Conservation (phyloP, 1,140 invertebrate species). For the Euschistus heros region DNA sequence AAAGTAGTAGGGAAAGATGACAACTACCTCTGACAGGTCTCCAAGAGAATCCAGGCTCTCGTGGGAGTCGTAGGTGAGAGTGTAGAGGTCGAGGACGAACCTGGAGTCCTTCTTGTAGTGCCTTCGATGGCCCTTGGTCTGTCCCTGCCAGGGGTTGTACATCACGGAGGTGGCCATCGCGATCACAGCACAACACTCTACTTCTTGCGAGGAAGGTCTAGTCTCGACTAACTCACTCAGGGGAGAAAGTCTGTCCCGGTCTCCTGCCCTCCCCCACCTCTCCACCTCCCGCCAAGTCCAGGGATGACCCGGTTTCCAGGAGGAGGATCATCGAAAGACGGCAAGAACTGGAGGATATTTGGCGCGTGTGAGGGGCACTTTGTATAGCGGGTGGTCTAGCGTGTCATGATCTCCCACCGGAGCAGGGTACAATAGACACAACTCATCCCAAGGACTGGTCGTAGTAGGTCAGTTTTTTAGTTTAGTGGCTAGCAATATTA, state of each 20-base stretch:
- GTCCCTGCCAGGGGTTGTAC: slow-evolving; percentile 27
- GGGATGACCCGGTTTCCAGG: slow-evolving; percentile 67
- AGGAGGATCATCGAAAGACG: no score
- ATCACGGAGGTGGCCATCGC: slow-evolving; percentile 29
- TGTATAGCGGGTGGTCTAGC: no score
- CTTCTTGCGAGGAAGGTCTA: background rate
- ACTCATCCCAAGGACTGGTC: no score
- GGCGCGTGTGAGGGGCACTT: no score
- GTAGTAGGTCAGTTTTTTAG: no score
- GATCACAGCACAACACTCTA: background rate
- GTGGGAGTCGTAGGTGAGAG: slow-evolving; percentile 67
- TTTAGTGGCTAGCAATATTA: no score
- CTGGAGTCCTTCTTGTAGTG: slow-evolving; percentile 78
- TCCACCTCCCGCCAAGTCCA: slow-evolving; percentile 69
- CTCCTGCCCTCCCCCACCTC: slow-evolving; percentile 50
- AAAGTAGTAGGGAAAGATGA: background rate
- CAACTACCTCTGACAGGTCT: slow-evolving; percentile 28
- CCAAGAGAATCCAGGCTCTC: slow-evolving; percentile 50
- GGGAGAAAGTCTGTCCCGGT: background rate
- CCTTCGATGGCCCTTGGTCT: slow-evolving; percentile 34
- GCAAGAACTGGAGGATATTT: no score
- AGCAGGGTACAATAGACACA: no score
- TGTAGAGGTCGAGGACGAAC: slow-evolving; percentile 71
- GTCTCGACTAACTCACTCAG: background rate
- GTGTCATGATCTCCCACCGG: no score